Percentiles rank a stretch among this genome's conserved stretches.
Evolutionary conservation across 2,888 invertebrate species (phyloP).

Genomic region (Pherbina coryleti): DNA sequence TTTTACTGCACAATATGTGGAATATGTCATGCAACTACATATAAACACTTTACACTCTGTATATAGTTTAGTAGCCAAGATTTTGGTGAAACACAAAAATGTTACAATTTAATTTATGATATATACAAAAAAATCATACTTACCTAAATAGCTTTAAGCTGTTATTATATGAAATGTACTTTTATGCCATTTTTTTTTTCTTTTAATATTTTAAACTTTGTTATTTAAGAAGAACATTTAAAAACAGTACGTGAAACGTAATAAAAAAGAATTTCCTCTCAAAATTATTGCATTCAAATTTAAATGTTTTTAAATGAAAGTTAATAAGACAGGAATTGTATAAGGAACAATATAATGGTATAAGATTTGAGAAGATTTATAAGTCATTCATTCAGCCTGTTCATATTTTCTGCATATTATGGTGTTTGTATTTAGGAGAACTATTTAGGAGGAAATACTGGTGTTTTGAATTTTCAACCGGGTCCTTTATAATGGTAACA

Average conservation of each 20-base stretch:
- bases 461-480: no score
- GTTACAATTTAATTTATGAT: no score
- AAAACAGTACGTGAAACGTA: slow-evolving; percentile 20
- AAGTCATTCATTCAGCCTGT: no score
- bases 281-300: slow-evolving; percentile 35
- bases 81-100: neutral
- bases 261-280: slow-evolving; percentile 49
- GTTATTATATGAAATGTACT: neutral
- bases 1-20: neutral
- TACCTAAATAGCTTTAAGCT: neutral
- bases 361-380: no score
- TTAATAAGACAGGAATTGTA: neutral
- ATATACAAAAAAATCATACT: neutral
- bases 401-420: no score
- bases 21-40: neutral
- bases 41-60: neutral
- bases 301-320: neutral
- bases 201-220: slow-evolving; percentile 2
- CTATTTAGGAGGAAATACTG: no score
- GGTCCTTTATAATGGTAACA: no score
- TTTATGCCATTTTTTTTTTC: neutral
- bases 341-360: neutral
- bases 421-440: no score
- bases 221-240: neutral
- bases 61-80: neutral